Evolutionary conservation across 2,797 vertebrate genomes (phyloP).

Genomic region (Babyrousa celebensis): DNA sequence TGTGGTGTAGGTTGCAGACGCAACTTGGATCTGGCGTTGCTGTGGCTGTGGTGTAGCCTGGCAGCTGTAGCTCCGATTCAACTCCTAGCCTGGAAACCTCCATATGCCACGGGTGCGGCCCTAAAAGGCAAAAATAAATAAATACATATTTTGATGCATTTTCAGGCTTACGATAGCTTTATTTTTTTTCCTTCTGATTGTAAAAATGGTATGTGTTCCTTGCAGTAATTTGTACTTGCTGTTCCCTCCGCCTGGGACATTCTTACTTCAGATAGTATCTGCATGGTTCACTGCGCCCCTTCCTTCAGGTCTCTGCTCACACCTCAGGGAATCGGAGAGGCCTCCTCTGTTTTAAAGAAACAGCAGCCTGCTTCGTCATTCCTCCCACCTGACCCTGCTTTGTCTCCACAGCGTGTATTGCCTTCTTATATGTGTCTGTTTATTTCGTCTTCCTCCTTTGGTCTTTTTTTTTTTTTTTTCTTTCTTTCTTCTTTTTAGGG

Average conservation of each 20-base stretch:
- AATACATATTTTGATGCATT: constrained; percentile 53
- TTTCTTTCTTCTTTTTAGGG: too few species aligned
- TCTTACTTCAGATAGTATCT: constrained; percentile 71
- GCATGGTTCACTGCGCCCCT: not conserved
- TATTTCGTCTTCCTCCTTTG: not conserved
- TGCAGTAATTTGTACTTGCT: constrained; percentile 56
- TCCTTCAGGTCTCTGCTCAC: not conserved
- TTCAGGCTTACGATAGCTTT: constrained; percentile 54
- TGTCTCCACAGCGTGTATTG: accelerated
- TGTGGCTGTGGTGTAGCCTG: too few species aligned
- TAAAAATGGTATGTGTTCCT: constrained; percentile 67
- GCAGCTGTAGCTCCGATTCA: too few species aligned
- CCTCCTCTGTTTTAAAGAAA: not conserved
- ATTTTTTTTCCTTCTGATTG: not conserved
- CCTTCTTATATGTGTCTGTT: accelerated
- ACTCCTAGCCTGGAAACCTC: too few species aligned
- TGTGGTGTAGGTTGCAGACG: too few species aligned
- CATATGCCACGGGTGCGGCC: too few species aligned
- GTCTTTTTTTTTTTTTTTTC: too few species aligned
- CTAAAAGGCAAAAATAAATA: too few species aligned
- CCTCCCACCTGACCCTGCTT: not conserved
- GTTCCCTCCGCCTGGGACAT: constrained; percentile 75
- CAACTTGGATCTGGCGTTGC: too few species aligned
- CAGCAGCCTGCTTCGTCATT: not conserved
- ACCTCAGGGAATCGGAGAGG: not conserved